Conservation (phyloP, 2,888 invertebrate species). For the Caenorhabditis drosophilae region DNA sequence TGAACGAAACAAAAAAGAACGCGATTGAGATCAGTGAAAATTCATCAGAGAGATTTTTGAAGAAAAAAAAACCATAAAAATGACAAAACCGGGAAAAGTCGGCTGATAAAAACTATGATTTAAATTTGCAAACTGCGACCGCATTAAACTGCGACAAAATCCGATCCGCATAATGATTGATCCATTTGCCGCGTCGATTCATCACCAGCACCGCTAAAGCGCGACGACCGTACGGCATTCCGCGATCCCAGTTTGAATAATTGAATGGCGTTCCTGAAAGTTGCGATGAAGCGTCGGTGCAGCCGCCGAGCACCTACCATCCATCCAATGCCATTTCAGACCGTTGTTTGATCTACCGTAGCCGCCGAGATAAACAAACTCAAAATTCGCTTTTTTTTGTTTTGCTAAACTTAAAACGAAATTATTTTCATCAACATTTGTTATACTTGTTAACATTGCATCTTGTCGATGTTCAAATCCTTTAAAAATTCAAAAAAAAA, state of each 20-base stretch:
- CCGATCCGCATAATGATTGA: slow-evolving; percentile 55
- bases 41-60: slow-evolving; percentile 8
- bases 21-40: slow-evolving; percentile 6
- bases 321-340: slow-evolving; percentile 60
- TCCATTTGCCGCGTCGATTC: slow-evolving; percentile 54
- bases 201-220: slow-evolving; percentile 51
- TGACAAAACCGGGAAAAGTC: too few relatives aligned
- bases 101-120: slow-evolving; percentile 32
- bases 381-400: slow-evolving; percentile 39
- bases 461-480: slow-evolving; percentile 52
- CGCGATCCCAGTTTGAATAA: slow-evolving; percentile 54
- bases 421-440: slow-evolving; percentile 47
- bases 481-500: slow-evolving; percentile 13
- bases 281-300: too few relatives aligned
- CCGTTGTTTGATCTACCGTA: slow-evolving; percentile 52
- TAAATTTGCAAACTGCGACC: slow-evolving; percentile 58
- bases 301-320: slow-evolving; percentile 44
- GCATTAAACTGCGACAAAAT: slow-evolving; percentile 46
- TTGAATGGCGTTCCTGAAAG: slow-evolving; percentile 30
- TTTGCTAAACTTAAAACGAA: slow-evolving; percentile 49
- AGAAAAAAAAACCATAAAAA: slow-evolving; percentile 4
- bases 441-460: slow-evolving; percentile 52
- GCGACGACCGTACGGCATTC: slow-evolving; percentile 45
- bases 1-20: neutral
- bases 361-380: slow-evolving; percentile 53